A percentile compares a stretch with the other conserved stretches of the same genome.
phyloP scores from a whole-genome alignment of 2,113 vertebrate genomes.

The Gavia stellata region DNA sequence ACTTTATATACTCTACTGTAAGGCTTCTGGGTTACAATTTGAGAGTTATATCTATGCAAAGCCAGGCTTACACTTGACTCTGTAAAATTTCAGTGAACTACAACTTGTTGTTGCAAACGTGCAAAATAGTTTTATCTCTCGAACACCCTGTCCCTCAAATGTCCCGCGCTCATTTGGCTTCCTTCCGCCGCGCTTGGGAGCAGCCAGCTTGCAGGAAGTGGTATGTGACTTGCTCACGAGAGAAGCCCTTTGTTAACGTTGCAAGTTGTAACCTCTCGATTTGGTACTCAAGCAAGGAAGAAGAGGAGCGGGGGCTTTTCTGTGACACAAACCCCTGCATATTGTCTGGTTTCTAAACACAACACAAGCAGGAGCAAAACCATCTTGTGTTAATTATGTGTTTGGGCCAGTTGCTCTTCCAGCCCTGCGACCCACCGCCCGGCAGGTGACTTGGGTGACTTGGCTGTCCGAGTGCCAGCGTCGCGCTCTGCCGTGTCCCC shows the following conservation, averaged over 20 bases:
- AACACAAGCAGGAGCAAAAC: not conserved
- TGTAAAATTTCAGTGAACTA: not conserved
- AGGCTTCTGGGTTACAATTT: not conserved
- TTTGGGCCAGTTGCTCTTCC: not conserved
- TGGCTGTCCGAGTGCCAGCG: not conserved
- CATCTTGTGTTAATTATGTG: accelerated
- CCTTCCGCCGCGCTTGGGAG: accelerated
- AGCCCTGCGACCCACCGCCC: accelerated
- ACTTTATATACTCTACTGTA: not conserved
- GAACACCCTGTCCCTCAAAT: not conserved
- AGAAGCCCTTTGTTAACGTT: not conserved
- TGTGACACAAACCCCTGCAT: accelerated
- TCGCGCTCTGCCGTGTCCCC: accelerated
- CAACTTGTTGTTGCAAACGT: not conserved
- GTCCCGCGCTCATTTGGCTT: accelerated
- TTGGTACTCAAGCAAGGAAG: not conserved
- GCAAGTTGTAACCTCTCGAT: not conserved
- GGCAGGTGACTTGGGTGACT: not conserved
- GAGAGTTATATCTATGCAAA: not conserved
- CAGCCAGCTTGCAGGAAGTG: not conserved
- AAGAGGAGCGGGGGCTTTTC: not conserved
- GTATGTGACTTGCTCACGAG: not conserved
- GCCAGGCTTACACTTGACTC: accelerated
- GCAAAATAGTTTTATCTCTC: not conserved
- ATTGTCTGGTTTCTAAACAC: not conserved